Conservation (phyloP, 2,888 invertebrate species). For the Lasioglossum figueresi region DNA sequence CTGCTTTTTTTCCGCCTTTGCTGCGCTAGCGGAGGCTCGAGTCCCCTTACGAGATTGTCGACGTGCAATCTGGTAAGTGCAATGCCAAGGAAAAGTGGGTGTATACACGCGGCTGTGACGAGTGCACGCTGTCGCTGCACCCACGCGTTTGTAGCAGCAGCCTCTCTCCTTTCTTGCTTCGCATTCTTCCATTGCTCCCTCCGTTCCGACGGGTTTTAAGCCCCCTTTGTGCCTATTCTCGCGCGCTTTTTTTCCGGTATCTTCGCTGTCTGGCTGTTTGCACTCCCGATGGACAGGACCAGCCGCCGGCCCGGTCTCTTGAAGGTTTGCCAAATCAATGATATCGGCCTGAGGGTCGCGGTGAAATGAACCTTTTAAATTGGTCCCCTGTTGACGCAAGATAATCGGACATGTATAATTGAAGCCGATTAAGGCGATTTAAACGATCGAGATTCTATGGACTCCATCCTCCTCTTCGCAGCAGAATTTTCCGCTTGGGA, state of each 20-base stretch:
- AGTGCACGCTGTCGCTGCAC: slow-evolving; percentile 30
- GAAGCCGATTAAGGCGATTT: background rate
- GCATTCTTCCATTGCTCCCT: slow-evolving; percentile 11
- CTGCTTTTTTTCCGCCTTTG: background rate
- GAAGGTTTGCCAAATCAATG: slow-evolving; percentile 25
- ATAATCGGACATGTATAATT: slow-evolving; percentile 10
- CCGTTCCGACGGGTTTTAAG: slow-evolving; percentile 3
- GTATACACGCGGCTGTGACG: slow-evolving; percentile 26
- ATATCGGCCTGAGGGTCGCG: background rate
- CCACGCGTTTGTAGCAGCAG: slow-evolving; percentile 35
- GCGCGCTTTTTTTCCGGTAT: background rate
- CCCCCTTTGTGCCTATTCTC: slow-evolving; percentile 19
- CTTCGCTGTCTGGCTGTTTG: background rate
- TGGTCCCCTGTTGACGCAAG: background rate
- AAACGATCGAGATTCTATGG: background rate
- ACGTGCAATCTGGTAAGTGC: slow-evolving; percentile 49
- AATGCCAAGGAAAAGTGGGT: slow-evolving; percentile 51
- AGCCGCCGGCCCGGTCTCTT: slow-evolving; percentile 4
- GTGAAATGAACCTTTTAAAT: background rate
- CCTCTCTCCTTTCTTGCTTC: background rate
- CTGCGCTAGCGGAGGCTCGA: slow-evolving; percentile 44
- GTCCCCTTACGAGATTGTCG: slow-evolving; percentile 21
- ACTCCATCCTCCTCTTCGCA: background rate
- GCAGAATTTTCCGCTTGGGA: background rate
- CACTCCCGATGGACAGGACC: background rate